Percentiles rank a stretch among this genome's conserved stretches.
Conservation (phyloP, 2,113 vertebrate genomes). For the Scatophagus argus region DNA sequence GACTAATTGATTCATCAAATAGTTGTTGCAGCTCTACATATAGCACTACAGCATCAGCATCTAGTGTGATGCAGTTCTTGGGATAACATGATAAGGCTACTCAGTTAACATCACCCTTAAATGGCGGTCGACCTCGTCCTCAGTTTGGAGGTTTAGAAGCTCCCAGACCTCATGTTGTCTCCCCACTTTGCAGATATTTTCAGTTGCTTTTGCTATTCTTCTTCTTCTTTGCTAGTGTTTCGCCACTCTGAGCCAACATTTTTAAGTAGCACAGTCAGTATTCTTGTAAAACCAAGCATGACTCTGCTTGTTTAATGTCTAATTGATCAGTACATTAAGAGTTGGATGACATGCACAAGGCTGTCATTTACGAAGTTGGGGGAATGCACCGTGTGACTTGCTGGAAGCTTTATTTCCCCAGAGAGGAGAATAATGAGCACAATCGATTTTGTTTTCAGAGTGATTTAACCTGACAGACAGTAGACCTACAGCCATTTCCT, state of each 20-base stretch:
- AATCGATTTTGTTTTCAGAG: constrained; percentile 25
- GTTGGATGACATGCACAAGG: constrained; percentile 28
- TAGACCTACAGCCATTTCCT: constrained; percentile 11
- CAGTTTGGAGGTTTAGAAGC: too few species aligned
- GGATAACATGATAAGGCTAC: too few species aligned
- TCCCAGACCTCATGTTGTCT: neutral
- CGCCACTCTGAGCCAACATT: neutral
- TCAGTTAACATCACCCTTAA: too few species aligned
- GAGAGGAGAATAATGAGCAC: neutral
- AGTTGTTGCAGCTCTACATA: too few species aligned
- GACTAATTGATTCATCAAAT: too few species aligned
- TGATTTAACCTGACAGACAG: constrained; percentile 10
- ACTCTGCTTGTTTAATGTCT: constrained; percentile 46
- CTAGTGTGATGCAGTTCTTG: too few species aligned
- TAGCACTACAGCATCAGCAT: too few species aligned
- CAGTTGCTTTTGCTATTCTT: too few species aligned
- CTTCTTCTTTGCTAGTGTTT: too few species aligned
- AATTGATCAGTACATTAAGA: constrained; percentile 44
- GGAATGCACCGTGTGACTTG: constrained; percentile 39
- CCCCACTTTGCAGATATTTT: too few species aligned
- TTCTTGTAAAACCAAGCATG: constrained; percentile 25
- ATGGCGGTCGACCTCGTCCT: too few species aligned
- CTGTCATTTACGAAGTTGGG: constrained; percentile 29
- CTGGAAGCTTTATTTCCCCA: constrained; percentile 27
- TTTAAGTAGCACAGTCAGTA: neutral